Percentiles rank a stretch among this genome's conserved stretches.
Evolutionary conservation across 2,113 vertebrate species (phyloP).

Genomic region (Cricetomys ansorgei): DNA sequence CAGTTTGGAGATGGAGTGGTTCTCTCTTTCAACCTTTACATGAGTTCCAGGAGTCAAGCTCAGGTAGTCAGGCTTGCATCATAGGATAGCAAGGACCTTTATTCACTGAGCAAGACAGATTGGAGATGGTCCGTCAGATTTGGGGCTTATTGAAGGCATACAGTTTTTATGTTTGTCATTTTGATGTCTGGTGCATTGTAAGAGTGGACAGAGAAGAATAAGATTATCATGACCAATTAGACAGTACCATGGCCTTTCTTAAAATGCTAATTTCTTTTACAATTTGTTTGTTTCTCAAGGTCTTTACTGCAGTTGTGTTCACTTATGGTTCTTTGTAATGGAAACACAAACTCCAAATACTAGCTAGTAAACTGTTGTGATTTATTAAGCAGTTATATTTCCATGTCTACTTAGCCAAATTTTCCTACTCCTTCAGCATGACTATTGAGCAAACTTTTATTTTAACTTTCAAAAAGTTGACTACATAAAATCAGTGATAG

Average conservation of each 20-base stretch:
- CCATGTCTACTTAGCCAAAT: not conserved
- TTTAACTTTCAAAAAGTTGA: not conserved
- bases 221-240: not conserved
- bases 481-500: not conserved
- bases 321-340: not conserved
- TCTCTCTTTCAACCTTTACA: not conserved
- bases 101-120: not conserved
- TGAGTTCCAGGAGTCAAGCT: not conserved
- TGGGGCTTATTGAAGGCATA: not conserved
- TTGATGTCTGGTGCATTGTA: not conserved
- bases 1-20: not conserved
- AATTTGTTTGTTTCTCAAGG: not conserved
- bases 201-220: not conserved
- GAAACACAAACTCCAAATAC: not conserved
- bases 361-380: not conserved
- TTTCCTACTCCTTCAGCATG: not conserved
- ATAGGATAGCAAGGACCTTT: not conserved
- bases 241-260: not conserved
- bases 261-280: not conserved
- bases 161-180: not conserved
- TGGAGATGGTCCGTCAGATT: not conserved
- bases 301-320: not conserved
- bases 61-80: not conserved
- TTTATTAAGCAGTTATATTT: not conserved
- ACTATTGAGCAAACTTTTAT: not conserved